phyloP scores from a whole-genome alignment of 2,113 vertebrate genomes.

The Holacanthus passer region DNA sequence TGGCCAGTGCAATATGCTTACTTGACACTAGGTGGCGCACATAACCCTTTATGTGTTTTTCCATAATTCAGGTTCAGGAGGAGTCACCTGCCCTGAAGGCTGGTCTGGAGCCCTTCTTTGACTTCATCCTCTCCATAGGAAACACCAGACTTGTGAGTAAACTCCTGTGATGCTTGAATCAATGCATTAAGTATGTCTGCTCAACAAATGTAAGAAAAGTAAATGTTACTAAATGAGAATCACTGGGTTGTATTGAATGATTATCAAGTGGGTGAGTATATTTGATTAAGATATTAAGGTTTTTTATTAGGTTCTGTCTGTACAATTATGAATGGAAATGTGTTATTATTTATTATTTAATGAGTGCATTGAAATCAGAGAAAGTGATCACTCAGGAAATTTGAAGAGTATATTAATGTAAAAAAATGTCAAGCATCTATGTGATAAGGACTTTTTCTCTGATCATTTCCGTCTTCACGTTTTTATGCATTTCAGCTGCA shows the following conservation, averaged over 20 bases:
- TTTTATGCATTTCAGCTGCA: background rate
- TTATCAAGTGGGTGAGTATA: too few relatives aligned
- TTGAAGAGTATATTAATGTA: background rate
- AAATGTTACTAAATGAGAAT: too few relatives aligned
- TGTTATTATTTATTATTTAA: too few relatives aligned
- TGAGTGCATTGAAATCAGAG: background rate
- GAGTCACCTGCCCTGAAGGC: conserved; percentile 92
- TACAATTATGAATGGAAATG: too few relatives aligned
- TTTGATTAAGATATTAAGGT: too few relatives aligned
- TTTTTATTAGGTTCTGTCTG: too few relatives aligned
- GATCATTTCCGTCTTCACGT: background rate
- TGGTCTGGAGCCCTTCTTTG: conserved; percentile 95
- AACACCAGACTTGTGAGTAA: conserved; percentile 87
- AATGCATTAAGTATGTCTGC: background rate
- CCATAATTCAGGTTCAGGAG: conserved; percentile 87
- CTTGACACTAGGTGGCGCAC: conserved; percentile 45
- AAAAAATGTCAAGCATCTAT: background rate
- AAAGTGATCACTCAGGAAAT: background rate
- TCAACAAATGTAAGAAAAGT: background rate
- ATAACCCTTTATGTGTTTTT: background rate
- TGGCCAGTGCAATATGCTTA: background rate
- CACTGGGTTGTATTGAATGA: too few relatives aligned
- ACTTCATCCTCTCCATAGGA: conserved; percentile 95
- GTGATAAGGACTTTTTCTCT: background rate
- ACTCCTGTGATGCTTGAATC: background rate